These are phyloP conservation scores for Scortum barcoo DNA, from an alignment of 2,113 vertebrate species.

Conservation along the genomic window DNA sequence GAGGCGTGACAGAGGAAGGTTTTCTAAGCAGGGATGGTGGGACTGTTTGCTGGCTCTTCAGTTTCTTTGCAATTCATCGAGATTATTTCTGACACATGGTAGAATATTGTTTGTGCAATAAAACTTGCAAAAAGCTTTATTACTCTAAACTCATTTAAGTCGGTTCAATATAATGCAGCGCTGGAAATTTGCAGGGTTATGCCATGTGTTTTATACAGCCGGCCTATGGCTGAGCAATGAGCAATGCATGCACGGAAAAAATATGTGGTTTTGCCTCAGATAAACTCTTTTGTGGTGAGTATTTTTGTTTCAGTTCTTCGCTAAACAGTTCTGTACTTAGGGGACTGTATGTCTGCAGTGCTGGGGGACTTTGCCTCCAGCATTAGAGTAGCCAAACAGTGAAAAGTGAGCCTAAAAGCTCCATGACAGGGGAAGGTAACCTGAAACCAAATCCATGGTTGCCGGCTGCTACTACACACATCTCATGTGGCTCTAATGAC, in stretches of 20 bases:
- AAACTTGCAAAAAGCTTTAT: constrained; percentile 73
- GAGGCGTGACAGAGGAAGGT: constrained; percentile 67
- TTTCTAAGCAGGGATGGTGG: constrained; percentile 51
- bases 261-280: constrained; percentile 38
- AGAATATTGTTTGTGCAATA: constrained; percentile 72
- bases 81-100: constrained; percentile 69
- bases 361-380: constrained; percentile 90
- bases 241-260: not conserved
- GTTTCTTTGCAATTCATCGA: constrained; percentile 68
- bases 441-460: constrained; percentile 95
- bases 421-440: constrained; percentile 91
- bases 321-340: constrained; percentile 85
- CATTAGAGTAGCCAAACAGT: constrained; percentile 87
- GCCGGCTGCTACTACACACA: constrained; percentile 89
- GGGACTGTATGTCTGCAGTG: constrained; percentile 92
- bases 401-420: constrained; percentile 96
- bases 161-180: constrained; percentile 52
- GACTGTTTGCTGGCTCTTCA: constrained; percentile 67
- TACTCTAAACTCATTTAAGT: constrained; percentile 66
- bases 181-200: constrained; percentile 44
- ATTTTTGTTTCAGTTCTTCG: constrained; percentile 73
- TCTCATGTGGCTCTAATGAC: constrained; percentile 89
- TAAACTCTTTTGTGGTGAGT: constrained; percentile 37
- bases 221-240: constrained; percentile 30
- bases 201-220: constrained; percentile 44